Base-by-base conservation (phyloP, 2,888 invertebrate genomes). In the Fragum whitleyi region DNA sequence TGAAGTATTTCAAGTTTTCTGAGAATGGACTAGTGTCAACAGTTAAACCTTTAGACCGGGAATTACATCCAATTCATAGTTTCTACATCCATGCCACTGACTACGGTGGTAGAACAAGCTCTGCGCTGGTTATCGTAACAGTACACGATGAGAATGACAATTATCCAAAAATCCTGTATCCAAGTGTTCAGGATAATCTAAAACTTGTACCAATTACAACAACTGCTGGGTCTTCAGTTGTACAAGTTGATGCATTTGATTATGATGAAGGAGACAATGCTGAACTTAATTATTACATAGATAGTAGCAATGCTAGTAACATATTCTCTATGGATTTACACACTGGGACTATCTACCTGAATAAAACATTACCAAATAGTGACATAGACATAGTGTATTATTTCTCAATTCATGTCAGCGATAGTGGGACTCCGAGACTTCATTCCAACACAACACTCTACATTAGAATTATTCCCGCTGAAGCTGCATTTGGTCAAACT, bases 81-180 rank as follows among this genome's bases (percentile, higher is more conserved):
- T 90, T 92, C 79, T 79, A 83, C 21, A 87, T 92, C 0, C 76
- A 85, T 29, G 92, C 90, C 2, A 85, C 73, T 14, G 92, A 93
- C 75, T 83, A 86, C 36, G 92, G 93, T 7, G 62, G 82, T 7
- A 89, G 90, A 5, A 65, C 89, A 36, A 86, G 89, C 42, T 88
- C 90, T 6, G 88, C 88, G 3, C 82, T 77, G 3, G 87, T 92
- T 0, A 83, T 75, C 11, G 80, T 93, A 11, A 81, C 85, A 42
- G 87, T 93, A 0, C 76, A 83, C 11, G 93, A 92, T 71, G 81
- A 89, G 16, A 92, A 93, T 68, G 92, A 92, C 69, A 90, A 92
- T 69, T 39, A 74, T 0, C 93, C 93, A 0, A 74, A 86, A 16
- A 91, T 92, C 51, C 77, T 81, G 6, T 91, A 89, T 55, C 91